These are phyloP conservation scores for Boleophthalmus pectinirostris DNA, from an alignment of 2,113 vertebrate species.

Conservation along the genomic window DNA sequence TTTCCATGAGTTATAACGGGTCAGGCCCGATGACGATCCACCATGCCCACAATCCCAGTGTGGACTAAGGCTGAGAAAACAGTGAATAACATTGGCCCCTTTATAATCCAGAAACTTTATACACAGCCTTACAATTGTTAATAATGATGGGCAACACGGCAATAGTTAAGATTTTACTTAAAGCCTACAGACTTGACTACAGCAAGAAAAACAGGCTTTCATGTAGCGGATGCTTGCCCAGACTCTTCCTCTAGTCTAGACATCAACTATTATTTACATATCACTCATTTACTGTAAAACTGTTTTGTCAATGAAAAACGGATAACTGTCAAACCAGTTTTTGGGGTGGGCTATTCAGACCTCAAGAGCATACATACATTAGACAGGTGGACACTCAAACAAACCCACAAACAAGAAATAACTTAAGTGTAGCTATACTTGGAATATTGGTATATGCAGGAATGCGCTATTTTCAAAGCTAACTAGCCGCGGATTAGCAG, in stretches of 20 bases:
- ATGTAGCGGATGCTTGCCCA: background rate
- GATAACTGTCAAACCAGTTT: background rate
- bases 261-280: background rate
- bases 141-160: background rate
- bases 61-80: conserved; percentile 25
- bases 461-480: conserved; percentile 39
- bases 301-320: background rate
- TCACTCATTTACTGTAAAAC: background rate
- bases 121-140: background rate
- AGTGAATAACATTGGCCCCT: background rate
- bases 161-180: background rate
- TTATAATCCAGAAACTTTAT: background rate
- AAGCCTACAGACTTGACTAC: background rate
- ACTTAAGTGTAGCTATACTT: background rate
- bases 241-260: background rate
- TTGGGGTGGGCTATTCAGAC: background rate
- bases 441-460: conserved; percentile 16
- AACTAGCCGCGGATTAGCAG: conserved; percentile 55
- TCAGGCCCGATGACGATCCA: conserved; percentile 35
- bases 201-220: background rate
- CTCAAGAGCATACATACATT: background rate
- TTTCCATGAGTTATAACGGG: conserved; percentile 26
- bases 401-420: background rate
- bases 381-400: background rate
- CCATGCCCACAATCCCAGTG: conserved; percentile 33